Evolutionary conservation across 2,797 vertebrate species (phyloP).

Genomic region (Ateles fusciceps): DNA sequence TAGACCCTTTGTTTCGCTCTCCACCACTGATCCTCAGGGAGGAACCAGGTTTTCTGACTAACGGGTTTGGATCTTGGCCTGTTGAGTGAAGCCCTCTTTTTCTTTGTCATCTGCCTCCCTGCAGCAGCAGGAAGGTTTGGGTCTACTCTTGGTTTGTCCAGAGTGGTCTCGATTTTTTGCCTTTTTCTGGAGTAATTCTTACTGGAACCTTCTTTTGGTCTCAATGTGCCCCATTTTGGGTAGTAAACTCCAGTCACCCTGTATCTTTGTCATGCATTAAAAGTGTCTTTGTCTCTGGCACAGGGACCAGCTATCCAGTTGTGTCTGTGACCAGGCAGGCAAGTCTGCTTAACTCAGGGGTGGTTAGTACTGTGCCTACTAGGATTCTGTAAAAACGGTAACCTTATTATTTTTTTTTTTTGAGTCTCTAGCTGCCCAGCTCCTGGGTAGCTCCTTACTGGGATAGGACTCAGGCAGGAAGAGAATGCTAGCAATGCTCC

Average conservation of each 20-base stretch:
- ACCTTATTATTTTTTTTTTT: too few species aligned
- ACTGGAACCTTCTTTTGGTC: accelerated
- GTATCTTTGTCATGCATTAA: accelerated
- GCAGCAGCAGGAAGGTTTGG: neutral
- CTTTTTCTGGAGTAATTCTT: accelerated
- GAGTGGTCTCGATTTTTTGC: accelerated
- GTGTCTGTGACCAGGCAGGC: accelerated
- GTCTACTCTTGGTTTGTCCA: neutral
- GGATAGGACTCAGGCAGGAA: neutral
- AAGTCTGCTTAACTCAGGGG: accelerated
- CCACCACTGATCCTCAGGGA: accelerated
- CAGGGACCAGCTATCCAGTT: accelerated
- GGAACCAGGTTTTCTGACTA: accelerated
- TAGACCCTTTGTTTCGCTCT: accelerated
- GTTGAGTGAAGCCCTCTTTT: accelerated
- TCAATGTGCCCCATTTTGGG: accelerated
- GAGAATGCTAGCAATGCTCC: accelerated
- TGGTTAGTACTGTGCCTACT: neutral
- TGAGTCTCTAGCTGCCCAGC: neutral
- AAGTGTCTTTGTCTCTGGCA: accelerated
- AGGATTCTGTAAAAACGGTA: neutral
- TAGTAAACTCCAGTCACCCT: accelerated
- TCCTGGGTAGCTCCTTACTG: too few species aligned
- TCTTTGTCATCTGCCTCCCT: too few species aligned
- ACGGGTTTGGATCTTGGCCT: accelerated